Percentiles rank a stretch among this genome's conserved stretches.
phyloP scores from a whole-genome alignment of 2,888 invertebrate species.

The Formica aserva region DNA sequence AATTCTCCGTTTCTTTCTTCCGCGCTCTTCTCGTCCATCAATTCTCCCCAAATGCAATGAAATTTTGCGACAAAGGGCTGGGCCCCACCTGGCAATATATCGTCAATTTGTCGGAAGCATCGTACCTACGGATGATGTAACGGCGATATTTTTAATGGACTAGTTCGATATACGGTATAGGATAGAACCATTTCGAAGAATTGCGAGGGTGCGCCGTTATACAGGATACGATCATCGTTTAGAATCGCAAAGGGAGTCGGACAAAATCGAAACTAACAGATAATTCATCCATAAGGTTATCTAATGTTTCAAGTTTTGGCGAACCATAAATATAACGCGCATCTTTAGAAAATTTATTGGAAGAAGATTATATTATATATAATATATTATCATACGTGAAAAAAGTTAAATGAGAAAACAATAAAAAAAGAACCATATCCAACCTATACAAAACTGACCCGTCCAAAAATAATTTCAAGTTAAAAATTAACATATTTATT shows the following conservation, averaged over 20 bases:
- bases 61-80: conserved; percentile 30
- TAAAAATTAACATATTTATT: neutral
- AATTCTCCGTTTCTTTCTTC: neutral
- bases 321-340: neutral
- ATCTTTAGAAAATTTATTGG: neutral
- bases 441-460: neutral
- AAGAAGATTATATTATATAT: neutral
- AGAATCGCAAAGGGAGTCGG: conserved; percentile 59
- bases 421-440: neutral
- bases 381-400: no score
- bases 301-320: no score
- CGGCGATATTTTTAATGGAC: conserved; percentile 60
- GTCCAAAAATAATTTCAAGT: neutral
- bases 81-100: neutral
- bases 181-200: conserved; percentile 64
- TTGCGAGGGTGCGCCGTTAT: conserved; percentile 66
- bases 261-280: conserved; percentile 38
- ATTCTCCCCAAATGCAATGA: conserved; percentile 24
- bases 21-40: conserved; percentile 5
- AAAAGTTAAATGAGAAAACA: neutral
- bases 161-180: conserved; percentile 54
- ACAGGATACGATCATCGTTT: conserved; percentile 62
- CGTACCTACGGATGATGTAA: conserved; percentile 62
- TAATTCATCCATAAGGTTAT: neutral
- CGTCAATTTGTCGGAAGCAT: conserved; percentile 45